Evolutionary conservation across 2,113 vertebrate genomes (phyloP), one percentile per base, ranked within the genome.

Genomic region (Donacobius atricapilla): DNA sequence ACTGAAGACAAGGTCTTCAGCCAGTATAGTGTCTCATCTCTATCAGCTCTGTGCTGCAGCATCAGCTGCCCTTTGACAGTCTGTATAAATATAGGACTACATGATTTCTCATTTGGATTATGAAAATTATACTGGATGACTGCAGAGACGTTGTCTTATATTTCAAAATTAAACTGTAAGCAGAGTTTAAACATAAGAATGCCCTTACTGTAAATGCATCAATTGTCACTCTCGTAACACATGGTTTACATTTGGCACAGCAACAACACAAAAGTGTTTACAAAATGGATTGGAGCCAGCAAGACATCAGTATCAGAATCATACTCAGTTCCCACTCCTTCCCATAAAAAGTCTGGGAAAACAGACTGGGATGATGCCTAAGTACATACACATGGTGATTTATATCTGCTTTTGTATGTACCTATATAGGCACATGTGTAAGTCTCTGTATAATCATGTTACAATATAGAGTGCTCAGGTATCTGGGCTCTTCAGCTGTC

Each of bases 171-270:
- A 70, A 93, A 54, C 27, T 45, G 21, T 73, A 61, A 73, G 37
- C 15, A 91, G 61, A 54, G 35, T 50, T 89, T 54, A 86, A 3
- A 1, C 22, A 19, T 44, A 94, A 92, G 79, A 83, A 93, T 58
- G 47, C 19, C 69, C 54, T 88, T 89, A 77, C 19, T 81, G 31
- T 57, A 92, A 93, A 80, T 17, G 27, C 39, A 84, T 13, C 64
- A 47, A 69, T 61, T 83, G 64, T 77, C 80, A 92, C 45, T 93
- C 89, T 75, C 61, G 83, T 86, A 95, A 90, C 94, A 94, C 60
- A 39, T 87, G 95, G 95, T 95, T 95, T 61, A 91, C n/a, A 94
- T 94, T 87, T 94, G 81, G 72, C 83, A 94, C 35, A 83, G 77
- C 63, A 92, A 92, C 87, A 94, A 96, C 89, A 87, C 40, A 81